Conservation (phyloP, 1,140 invertebrate species). For the Cyphomyrmex costatus region DNA sequence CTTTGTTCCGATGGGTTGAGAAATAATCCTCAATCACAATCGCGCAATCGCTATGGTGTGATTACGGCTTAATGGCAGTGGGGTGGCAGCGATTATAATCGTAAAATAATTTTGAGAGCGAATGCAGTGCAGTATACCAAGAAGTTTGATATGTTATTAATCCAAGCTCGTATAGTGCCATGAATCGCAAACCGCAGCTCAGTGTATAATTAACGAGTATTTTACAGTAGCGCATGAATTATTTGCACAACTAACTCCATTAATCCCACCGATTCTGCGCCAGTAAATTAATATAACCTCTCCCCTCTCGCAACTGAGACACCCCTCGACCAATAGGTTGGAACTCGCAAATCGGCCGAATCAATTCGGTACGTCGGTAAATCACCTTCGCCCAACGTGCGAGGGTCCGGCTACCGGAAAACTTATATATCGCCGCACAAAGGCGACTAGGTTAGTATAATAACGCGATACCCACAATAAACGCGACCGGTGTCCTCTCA, state of each 20-base stretch:
- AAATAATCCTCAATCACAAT: too few relatives aligned
- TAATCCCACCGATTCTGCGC: slow-evolving; percentile 33
- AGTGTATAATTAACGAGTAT: slow-evolving; percentile 19
- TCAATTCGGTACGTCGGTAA: background rate
- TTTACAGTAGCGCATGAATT: slow-evolving; percentile 10
- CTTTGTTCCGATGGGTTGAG: too few relatives aligned
- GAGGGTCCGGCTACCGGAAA: slow-evolving; percentile 68
- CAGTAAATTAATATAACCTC: slow-evolving; percentile 21
- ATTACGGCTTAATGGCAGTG: background rate
- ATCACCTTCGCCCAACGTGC: background rate
- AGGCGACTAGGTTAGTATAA: slow-evolving; percentile 76
- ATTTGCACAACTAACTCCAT: slow-evolving; percentile 25
- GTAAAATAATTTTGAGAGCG: slow-evolving; percentile 34
- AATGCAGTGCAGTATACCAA: background rate
- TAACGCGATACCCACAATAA: slow-evolving; percentile 81
- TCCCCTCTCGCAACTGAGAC: background rate
- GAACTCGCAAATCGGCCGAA: slow-evolving; percentile 7
- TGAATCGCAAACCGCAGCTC: background rate
- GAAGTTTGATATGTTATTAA: slow-evolving; percentile 35
- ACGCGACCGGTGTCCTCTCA: slow-evolving; percentile 82
- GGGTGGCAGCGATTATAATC: background rate
- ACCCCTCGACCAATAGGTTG: background rate
- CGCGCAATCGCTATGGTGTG: too few relatives aligned
- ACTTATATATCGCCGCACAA: slow-evolving; percentile 78
- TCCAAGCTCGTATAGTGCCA: background rate